Base-by-base conservation (phyloP, 2,797 vertebrate species). In the Poeciliopsis paucimaculata region DNA sequence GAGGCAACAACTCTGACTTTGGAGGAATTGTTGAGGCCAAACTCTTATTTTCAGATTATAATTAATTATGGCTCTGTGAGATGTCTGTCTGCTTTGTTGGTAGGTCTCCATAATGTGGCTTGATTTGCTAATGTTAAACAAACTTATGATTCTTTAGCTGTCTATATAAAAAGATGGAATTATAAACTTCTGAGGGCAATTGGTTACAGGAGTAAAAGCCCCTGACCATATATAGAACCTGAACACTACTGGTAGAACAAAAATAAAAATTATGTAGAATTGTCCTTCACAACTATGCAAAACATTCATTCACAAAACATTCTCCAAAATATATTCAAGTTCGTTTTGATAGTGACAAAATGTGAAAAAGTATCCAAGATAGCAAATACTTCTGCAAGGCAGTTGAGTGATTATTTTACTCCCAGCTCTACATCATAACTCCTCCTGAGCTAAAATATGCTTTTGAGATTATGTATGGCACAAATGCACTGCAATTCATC, bases 401-500 rank as follows among this genome's bases (percentile, higher is more conserved):
- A 62, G 57, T 31, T 62, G 28, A 62, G n/a, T 62, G n/a, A 57
- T 57, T 57, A 57, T 18, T 62, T 62, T 62, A 31, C 57, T 62
- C 28, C 28, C n/a, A 62, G 28, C 57, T 62, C 28, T 31, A 62
- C 28, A 62, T 62, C 57, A 62, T 62, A 34, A 15, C 28, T 62
- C 57, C n/a, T 62, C 57, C 28, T 62, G 57, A 62, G 13, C 57
- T 62, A 62, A 31, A 62, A 62, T 34, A 34, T 62, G 28, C 57
- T 62, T 62, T 62, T 34, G 28, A 62, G 57, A 62, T 62, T 62
- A 62, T 62, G 57, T 15, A 62, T 34, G 57, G 57, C 57, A 62
- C 12, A 62, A 34, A 46, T 11, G 57, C 57, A 62, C 7, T 62
- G 57, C 28, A 62, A 62, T 62, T 34, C 26, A 62, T 16, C 60